A percentile compares a stretch with the other conserved stretches of the same genome.
Conservation (phyloP, 2,888 invertebrate species). For the Flabesymbios commensalis region DNA sequence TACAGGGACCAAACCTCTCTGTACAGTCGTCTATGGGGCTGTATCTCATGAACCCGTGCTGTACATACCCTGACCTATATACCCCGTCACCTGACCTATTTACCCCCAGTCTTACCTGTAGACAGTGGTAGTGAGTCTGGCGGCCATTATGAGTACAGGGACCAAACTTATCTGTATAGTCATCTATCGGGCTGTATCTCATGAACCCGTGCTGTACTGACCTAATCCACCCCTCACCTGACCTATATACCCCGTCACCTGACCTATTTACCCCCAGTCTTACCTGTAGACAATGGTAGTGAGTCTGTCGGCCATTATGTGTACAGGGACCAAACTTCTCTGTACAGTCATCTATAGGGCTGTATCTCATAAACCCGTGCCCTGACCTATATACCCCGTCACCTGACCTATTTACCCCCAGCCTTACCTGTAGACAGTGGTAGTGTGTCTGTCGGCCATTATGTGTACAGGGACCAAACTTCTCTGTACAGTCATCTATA, state of each 20-base stretch:
- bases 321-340: constrained; percentile 79
- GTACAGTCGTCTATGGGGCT: constrained; percentile 94
- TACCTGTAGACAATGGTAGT: constrained; percentile 85
- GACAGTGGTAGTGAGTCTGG: constrained; percentile 96
- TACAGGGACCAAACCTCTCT: constrained; percentile 77
- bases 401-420: no score
- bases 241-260: no score
- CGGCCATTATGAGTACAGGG: constrained; percentile 87
- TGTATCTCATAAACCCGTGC: constrained; percentile 92
- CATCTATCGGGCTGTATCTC: constrained; percentile 91
- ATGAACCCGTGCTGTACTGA: constrained; percentile 94
- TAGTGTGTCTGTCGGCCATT: constrained; percentile 95
- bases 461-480: constrained; percentile 80
- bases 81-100: no score
- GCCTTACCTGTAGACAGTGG: constrained; percentile 74
- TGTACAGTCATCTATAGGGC: constrained; percentile 91
- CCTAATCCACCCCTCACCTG: no score
- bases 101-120: constrained; percentile 57
- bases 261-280: no score
- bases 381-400: no score
- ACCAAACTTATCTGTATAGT: constrained; percentile 82
- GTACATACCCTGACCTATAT: no score
- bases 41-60: constrained; percentile 92
- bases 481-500: constrained; percentile 88
- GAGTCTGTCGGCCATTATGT: constrained; percentile 92